phyloP scores from a whole-genome alignment of 1,140 invertebrate genomes.

The Penaeus chinensis region DNA sequence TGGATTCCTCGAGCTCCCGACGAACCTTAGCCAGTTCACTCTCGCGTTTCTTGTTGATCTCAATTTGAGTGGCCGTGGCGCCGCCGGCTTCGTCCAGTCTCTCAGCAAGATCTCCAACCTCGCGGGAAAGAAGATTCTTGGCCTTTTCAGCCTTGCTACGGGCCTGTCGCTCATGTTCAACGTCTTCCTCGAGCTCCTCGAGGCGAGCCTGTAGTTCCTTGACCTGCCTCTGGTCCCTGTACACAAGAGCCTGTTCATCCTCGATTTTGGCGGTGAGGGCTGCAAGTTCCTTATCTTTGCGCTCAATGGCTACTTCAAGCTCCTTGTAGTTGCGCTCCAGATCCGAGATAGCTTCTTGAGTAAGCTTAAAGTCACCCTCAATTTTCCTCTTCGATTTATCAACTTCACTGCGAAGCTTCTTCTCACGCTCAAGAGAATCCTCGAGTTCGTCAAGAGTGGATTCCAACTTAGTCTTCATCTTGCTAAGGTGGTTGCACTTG shows the following conservation, averaged over 20 bases:
- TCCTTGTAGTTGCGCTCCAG: slow-evolving; percentile 98
- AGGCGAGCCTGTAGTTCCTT: slow-evolving; percentile 74
- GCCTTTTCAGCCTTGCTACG: slow-evolving; percentile 71
- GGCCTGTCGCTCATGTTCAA: slow-evolving; percentile 71
- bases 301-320: slow-evolving; percentile 94
- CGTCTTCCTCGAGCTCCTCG: slow-evolving; percentile 74
- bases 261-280: slow-evolving; percentile 92
- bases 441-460: slow-evolving; percentile 47
- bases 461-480: slow-evolving; percentile 69
- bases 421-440: slow-evolving; percentile 54
- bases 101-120: slow-evolving; percentile 45
- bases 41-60: slow-evolving; percentile 55
- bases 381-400: slow-evolving; percentile 56
- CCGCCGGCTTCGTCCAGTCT: slow-evolving; percentile 51
- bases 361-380: slow-evolving; percentile 53
- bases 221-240: slow-evolving; percentile 75
- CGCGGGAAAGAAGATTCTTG: slow-evolving; percentile 66
- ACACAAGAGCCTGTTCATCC: slow-evolving; percentile 75
- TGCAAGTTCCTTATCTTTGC: slow-evolving; percentile 97
- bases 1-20: slow-evolving; percentile 52
- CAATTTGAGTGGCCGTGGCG: slow-evolving; percentile 51
- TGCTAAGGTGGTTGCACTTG: slow-evolving; percentile 99
- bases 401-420: slow-evolving; percentile 48
- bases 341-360: slow-evolving; percentile 65
- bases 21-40: slow-evolving; percentile 47